Evolutionary conservation across 2,113 vertebrate genomes (phyloP).

Genomic region (Aythya baeri): DNA sequence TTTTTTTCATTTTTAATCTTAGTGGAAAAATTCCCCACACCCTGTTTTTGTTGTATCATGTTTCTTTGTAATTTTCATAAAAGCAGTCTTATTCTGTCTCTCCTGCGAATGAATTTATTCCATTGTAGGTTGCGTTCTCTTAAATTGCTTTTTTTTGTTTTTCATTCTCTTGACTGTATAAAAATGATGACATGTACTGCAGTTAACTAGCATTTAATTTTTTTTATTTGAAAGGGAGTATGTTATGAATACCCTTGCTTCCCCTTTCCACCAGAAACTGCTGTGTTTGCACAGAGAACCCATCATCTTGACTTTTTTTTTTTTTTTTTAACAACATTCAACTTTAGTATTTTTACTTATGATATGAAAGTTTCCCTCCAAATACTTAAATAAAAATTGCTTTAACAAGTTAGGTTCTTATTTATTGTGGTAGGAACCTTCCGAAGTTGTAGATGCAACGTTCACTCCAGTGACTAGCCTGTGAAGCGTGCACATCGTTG

Average conservation of each 20-base stretch:
- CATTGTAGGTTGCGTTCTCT: conserved; percentile 67
- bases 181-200: conserved; percentile 57
- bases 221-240: conserved; percentile 58
- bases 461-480: not conserved
- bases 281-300: conserved; percentile 40
- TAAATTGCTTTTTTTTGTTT: conserved; percentile 32
- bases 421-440: conserved; percentile 24
- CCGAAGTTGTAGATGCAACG: not conserved
- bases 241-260: conserved; percentile 23
- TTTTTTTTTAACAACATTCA: conserved; percentile 68
- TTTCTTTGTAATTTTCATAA: conserved; percentile 63
- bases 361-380: conserved; percentile 72
- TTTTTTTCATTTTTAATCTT: conserved; percentile 51
- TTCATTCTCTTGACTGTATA: conserved; percentile 58
- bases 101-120: conserved; percentile 74
- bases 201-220: conserved; percentile 52
- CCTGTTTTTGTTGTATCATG: conserved; percentile 29
- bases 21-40: conserved; percentile 33
- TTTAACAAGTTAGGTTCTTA: conserved; percentile 72
- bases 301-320: conserved; percentile 41
- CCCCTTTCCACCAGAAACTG: conserved; percentile 3
- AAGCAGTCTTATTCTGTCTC: conserved; percentile 55
- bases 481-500: not conserved
- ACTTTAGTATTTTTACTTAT: conserved; percentile 79
- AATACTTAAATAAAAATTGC: conserved; percentile 82